Conservation (phyloP, 2,113 vertebrate species). For the Epinephelus moara region DNA sequence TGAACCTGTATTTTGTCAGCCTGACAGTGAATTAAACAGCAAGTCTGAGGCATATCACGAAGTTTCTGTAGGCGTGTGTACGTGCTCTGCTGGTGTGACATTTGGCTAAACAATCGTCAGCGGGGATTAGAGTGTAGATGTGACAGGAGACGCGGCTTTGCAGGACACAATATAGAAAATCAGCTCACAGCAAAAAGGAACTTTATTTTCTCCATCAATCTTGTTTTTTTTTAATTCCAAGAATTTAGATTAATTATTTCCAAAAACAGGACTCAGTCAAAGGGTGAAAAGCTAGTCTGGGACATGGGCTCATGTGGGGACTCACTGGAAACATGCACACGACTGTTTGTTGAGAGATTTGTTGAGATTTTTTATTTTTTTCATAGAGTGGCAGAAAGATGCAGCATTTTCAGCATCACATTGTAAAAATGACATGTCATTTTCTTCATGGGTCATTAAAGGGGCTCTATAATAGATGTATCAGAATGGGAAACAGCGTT, state of each 20-base stretch:
- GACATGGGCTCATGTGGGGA: neutral
- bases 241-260: neutral
- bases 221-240: neutral
- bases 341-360: neutral
- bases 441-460: constrained; percentile 7
- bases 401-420: constrained; percentile 8
- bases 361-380: no score
- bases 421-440: neutral
- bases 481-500: no score
- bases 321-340: neutral
- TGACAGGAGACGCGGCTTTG: constrained; percentile 28
- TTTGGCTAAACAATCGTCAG: constrained; percentile 58
- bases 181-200: neutral
- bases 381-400: neutral
- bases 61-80: constrained; percentile 24
- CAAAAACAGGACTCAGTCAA: neutral
- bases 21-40: constrained; percentile 76
- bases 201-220: neutral
- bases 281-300: neutral
- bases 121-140: constrained; percentile 39
- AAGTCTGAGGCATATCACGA: constrained; percentile 36
- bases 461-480: no score
- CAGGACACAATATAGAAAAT: constrained; percentile 3
- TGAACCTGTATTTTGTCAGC: constrained; percentile 70
- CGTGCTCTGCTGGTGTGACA: constrained; percentile 34